Conservation (phyloP, 2,797 vertebrate species). For the Mormyrops boulengeri region DNA sequence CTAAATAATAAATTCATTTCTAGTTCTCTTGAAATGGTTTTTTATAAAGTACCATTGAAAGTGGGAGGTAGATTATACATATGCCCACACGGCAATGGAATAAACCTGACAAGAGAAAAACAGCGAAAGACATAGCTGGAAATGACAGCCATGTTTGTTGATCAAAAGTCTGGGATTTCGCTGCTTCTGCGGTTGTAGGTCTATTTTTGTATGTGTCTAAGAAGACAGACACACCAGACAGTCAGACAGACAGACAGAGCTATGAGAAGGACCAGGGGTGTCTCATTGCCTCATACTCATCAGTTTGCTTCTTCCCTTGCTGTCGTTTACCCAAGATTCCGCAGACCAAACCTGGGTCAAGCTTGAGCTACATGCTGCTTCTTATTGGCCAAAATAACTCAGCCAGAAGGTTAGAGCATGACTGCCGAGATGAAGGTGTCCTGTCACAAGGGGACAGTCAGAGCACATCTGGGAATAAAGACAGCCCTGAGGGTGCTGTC, state of each 20-base stretch:
- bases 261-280: neutral
- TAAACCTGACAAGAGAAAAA: neutral
- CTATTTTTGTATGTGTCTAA: neutral
- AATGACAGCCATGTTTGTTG: neutral
- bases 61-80: neutral
- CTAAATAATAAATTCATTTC: neutral
- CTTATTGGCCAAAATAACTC: neutral
- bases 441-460: neutral
- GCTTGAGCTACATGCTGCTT: neutral
- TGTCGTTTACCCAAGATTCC: neutral
- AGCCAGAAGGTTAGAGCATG: neutral
- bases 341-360: neutral
- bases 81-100: neutral
- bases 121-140: neutral
- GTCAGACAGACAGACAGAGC: neutral
- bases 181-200: neutral
- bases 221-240: neutral
- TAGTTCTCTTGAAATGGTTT: neutral
- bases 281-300: neutral
- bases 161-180: neutral
- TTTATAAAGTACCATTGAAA: neutral
- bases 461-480: neutral
- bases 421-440: neutral
- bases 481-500: neutral
- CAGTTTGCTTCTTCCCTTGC: neutral